These are phyloP conservation scores for Megamerina dolium DNA, from an alignment of 2,888 invertebrate species.

Conservation along the genomic window DNA sequence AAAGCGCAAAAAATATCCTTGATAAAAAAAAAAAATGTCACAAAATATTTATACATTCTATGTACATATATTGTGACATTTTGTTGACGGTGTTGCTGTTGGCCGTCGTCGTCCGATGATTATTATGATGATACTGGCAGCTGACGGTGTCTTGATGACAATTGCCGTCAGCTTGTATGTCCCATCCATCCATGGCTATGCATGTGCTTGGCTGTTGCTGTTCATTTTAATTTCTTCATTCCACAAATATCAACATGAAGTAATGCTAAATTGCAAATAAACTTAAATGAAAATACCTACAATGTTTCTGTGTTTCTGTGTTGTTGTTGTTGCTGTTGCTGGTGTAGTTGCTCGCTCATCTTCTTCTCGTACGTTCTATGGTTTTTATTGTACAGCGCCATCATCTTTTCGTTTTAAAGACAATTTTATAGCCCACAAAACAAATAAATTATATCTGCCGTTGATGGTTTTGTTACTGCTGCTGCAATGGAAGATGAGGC, in stretches of 20 bases:
- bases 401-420: constrained; percentile 1
- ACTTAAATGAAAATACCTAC: background rate
- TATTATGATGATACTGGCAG: too few species aligned
- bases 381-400: too few species aligned
- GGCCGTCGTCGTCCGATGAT: too few species aligned
- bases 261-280: constrained; percentile 4
- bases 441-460: constrained; percentile 20
- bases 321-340: background rate
- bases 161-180: too few species aligned
- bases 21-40: constrained; percentile 12
- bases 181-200: too few species aligned
- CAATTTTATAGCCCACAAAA: constrained; percentile 19
- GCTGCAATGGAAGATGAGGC: background rate
- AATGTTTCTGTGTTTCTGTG: background rate
- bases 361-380: too few species aligned
- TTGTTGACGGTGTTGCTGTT: background rate
- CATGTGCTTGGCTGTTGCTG: constrained; percentile 1
- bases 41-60: constrained; percentile 9
- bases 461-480: background rate
- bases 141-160: too few species aligned
- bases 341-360: too few species aligned
- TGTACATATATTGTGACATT: too few species aligned
- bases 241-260: background rate
- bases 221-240: background rate
- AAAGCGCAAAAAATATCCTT: constrained; percentile 5